These are phyloP conservation scores for Rhynchotus rufescens DNA, from an alignment of 2,797 vertebrate species.

Conservation along the genomic window DNA sequence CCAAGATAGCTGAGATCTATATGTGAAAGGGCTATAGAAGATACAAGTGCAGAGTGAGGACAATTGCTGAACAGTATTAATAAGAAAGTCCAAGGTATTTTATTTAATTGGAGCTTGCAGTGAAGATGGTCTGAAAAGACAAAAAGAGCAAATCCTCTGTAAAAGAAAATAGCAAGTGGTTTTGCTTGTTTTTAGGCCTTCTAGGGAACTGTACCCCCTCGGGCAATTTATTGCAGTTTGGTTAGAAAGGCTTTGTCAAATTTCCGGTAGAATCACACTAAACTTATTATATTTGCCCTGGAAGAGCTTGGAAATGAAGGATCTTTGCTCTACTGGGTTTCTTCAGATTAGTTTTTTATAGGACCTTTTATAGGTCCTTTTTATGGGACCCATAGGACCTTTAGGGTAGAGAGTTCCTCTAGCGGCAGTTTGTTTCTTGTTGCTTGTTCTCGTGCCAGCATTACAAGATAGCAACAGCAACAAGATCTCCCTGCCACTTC, in stretches of 20 bases:
- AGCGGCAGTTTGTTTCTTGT: neutral
- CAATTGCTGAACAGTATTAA: neutral
- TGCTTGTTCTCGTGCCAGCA: neutral
- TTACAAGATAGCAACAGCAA: neutral
- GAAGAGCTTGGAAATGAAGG: neutral
- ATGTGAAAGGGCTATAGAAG: fast-evolving
- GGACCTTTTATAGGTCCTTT: too few relatives aligned
- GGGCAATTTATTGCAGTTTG: neutral
- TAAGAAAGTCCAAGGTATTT: neutral
- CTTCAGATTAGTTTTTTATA: neutral
- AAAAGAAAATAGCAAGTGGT: neutral
- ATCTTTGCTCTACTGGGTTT: neutral
- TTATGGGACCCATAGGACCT: neutral
- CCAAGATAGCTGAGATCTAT: neutral
- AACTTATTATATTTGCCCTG: neutral
- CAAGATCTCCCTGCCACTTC: neutral
- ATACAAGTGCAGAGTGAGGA: neutral
- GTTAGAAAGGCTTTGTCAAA: neutral
- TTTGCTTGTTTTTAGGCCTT: neutral
- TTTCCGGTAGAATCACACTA: neutral
- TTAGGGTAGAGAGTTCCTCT: neutral
- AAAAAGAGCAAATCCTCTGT: neutral
- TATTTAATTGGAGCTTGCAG: neutral
- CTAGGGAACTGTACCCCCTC: neutral
- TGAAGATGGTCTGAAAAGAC: neutral